A percentile compares a stretch with the other conserved stretches of the same genome.
phyloP scores from a whole-genome alignment of 2,797 vertebrate genomes.

The Rhinichthys osculus region DNA sequence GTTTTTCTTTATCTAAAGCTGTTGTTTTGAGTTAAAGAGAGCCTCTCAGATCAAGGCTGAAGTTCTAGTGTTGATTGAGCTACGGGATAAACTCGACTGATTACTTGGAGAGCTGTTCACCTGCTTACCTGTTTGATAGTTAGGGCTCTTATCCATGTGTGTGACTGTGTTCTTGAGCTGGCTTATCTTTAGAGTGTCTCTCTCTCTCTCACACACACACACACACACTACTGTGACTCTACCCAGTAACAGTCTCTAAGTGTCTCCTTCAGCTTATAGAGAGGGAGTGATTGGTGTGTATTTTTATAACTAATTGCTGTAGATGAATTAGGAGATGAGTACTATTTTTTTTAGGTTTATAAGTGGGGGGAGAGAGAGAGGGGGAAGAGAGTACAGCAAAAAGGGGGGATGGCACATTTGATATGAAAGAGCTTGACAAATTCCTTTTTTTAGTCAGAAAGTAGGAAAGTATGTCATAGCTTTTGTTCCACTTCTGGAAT shows the following conservation, averaged over 20 bases:
- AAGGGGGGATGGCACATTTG: constrained; percentile 50
- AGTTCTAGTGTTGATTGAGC: constrained; percentile 4
- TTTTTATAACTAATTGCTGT: constrained; percentile 82
- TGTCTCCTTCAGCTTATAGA: constrained; percentile 67
- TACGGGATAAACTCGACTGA: background rate
- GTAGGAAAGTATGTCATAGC: constrained; percentile 61
- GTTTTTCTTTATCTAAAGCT: constrained; percentile 18
- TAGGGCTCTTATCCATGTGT: background rate
- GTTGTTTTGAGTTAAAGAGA: constrained; percentile 27
- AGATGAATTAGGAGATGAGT: constrained; percentile 68
- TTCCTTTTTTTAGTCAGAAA: constrained; percentile 59
- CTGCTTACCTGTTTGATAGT: constrained; percentile 24
- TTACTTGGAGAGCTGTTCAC: constrained; percentile 1
- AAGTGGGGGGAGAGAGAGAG: constrained; percentile 12
- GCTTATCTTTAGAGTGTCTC: constrained; percentile 17
- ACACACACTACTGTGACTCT: constrained; percentile 62
- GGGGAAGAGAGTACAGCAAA: constrained; percentile 29
- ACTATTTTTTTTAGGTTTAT: constrained; percentile 26
- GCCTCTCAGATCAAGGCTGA: constrained; percentile 23
- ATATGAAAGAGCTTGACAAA: constrained; percentile 46
- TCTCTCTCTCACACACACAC: constrained; percentile 11
- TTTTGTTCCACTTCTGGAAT: constrained; percentile 57
- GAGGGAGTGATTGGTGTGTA: constrained; percentile 77
- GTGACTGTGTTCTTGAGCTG: constrained; percentile 17
- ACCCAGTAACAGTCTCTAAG: constrained; percentile 78